Conservation (phyloP, 2,797 vertebrate species). For the Microtus obscurus region DNA sequence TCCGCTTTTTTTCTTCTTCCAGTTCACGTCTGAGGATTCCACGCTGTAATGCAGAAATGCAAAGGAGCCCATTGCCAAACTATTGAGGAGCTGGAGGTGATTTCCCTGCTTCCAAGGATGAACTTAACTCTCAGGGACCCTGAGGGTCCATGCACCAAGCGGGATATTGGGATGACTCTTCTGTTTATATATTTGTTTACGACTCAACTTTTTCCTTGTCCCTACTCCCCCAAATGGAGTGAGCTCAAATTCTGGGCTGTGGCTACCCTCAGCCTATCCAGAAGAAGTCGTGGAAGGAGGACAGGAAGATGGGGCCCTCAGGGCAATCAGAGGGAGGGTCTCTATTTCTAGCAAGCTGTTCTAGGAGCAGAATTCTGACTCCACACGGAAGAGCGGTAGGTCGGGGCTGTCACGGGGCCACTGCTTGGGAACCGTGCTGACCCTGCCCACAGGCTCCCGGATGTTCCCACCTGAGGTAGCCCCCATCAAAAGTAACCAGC, state of each 20-base stretch:
- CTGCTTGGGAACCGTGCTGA: accelerated
- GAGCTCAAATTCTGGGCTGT: neutral
- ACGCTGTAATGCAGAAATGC: conserved; percentile 89
- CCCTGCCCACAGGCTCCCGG: accelerated
- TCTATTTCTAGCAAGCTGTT: neutral
- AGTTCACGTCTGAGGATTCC: conserved; percentile 96
- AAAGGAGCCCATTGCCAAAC: neutral
- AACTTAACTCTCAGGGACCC: neutral
- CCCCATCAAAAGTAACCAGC: conserved; percentile 97
- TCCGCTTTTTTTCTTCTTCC: conserved; percentile 97
- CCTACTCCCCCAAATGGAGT: accelerated
- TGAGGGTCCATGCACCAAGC: neutral
- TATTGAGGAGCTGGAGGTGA: no score
- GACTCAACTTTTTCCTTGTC: neutral
- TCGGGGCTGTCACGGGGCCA: accelerated
- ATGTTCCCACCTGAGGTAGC: conserved; percentile 94
- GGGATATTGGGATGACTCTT: neutral
- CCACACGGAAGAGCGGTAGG: accelerated
- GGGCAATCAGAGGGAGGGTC: neutral
- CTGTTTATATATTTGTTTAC: accelerated
- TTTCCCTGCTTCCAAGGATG: neutral
- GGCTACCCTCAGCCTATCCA: neutral
- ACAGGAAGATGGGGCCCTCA: neutral
- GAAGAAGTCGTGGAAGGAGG: no score
- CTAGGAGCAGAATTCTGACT: neutral